Base-by-base conservation (phyloP, 2,797 vertebrate genomes). In the Lepus townsendii region DNA sequence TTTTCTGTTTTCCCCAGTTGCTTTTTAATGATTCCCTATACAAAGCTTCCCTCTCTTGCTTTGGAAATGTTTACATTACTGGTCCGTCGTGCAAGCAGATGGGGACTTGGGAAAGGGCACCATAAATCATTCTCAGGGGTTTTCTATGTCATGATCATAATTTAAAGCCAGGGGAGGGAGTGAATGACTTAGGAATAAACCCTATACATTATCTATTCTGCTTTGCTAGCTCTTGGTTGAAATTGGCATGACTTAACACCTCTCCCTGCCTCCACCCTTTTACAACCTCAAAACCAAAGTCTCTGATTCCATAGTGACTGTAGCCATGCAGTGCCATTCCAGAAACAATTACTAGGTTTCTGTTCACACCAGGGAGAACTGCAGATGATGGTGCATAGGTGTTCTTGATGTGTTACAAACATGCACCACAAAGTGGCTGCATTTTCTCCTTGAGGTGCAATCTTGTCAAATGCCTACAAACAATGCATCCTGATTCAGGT, bases 111-210 rank as follows among this genome's bases (percentile, higher is more conserved):
- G 72, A 66, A 71, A 88, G 68, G 13, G 47, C 57, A 63, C 75
- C 47, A 72, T 86, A 84, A 93, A 96, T 97, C 90, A 95, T 95
- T 86, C 87, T 93, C 79, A 92, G 95, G 90, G 84, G 75, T 92
- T 96, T 91, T 92, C 86, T 89, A 7, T 90, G 83, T 79, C 88
- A 50, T 38, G 80, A 71, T 89, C 82, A 91, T 69, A 93, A 88
- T 80, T 85, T 69, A 89, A 91, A 91, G 72, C 54, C 88, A 16
- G 42, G 68, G n/a, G 78, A 66, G 24, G 71, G 47, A 90, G 47
- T 82, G 32, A 72, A 87, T 63, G 72, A 93, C 60, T 94, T 94
- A 88, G 50, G 32, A 11, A 76, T 97, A 87, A 68, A 94, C 69
- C 65, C 62, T 91, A 12, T 77, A 63, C 50, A 32, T 75, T 72